phyloP scores from a whole-genome alignment of 2,888 invertebrate species.

The Aphidius colemani region DNA sequence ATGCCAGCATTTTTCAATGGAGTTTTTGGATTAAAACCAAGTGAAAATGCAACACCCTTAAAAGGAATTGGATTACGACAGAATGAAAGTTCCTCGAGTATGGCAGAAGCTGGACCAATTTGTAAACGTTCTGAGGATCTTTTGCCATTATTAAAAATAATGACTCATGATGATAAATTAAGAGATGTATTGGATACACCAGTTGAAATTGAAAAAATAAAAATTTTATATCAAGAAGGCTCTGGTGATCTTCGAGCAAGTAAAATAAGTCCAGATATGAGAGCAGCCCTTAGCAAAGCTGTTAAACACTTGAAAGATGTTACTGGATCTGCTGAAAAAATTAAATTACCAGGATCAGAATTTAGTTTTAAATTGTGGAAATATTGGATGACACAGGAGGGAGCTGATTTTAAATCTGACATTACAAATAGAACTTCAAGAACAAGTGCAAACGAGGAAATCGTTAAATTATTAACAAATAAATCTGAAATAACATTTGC shows the following conservation, averaged over 20 bases:
- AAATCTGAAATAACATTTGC: constrained; percentile 71
- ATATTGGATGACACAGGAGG: constrained; percentile 76
- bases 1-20: constrained; percentile 92
- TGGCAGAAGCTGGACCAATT: constrained; percentile 85
- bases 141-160: constrained; percentile 73
- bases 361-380: constrained; percentile 73
- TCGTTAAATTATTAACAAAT: constrained; percentile 63
- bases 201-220: constrained; percentile 71
- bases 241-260: constrained; percentile 76
- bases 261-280: constrained; percentile 71
- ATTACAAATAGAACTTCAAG: constrained; percentile 67
- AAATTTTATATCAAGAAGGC: constrained; percentile 77
- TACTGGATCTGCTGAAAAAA: constrained; percentile 53
- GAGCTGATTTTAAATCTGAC: constrained; percentile 66
- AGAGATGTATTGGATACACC: constrained; percentile 65
- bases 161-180: constrained; percentile 64
- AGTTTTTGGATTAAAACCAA: constrained; percentile 83
- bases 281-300: constrained; percentile 66
- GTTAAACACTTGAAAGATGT: constrained; percentile 58
- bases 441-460: constrained; percentile 49
- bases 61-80: constrained; percentile 70
- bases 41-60: constrained; percentile 67
- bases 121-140: constrained; percentile 80
- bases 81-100: constrained; percentile 67
- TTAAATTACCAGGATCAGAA: constrained; percentile 59